phyloP scores from a whole-genome alignment of 2,888 invertebrate species.

The Cybosia mesomella region DNA sequence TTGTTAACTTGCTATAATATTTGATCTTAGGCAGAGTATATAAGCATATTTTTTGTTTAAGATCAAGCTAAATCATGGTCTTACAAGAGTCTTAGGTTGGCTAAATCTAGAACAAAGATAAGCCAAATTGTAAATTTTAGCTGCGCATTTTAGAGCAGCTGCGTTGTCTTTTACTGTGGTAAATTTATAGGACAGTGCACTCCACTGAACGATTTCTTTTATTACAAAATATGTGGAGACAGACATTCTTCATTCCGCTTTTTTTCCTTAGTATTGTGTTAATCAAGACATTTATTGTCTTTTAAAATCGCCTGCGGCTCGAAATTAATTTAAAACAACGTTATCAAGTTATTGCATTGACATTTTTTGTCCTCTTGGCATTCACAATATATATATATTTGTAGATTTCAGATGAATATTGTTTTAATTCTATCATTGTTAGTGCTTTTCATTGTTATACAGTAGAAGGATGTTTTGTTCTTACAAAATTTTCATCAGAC shows the following conservation, averaged over 20 bases:
- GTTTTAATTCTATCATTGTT: slow-evolving; percentile 18
- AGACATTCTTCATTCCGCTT: neutral
- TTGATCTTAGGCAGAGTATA: neutral
- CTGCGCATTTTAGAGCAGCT: slow-evolving; percentile 3
- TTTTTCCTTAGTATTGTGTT: neutral
- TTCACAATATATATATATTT: neutral
- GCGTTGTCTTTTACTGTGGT: slow-evolving; percentile 7
- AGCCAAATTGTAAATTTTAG: slow-evolving; percentile 12
- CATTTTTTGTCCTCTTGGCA: neutral
- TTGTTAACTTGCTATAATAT: neutral
- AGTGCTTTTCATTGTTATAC: neutral
- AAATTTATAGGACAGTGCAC: slow-evolving; percentile 7
- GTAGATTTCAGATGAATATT: slow-evolving; percentile 21
- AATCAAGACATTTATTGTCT: no score
- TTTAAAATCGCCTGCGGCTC: no score
- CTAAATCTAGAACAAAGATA: slow-evolving; percentile 13
- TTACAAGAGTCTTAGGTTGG: slow-evolving; percentile 10
- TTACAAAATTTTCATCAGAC: no score
- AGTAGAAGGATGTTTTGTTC: no score
- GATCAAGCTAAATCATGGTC: slow-evolving; percentile 7
- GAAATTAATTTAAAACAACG: no score
- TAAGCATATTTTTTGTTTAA: neutral
- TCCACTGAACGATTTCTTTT: neutral
- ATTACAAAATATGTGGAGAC: neutral
- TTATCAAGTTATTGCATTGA: no score